Evolutionary conservation across 2,888 invertebrate species (phyloP).

Genomic region (Uropetala carovei): DNA sequence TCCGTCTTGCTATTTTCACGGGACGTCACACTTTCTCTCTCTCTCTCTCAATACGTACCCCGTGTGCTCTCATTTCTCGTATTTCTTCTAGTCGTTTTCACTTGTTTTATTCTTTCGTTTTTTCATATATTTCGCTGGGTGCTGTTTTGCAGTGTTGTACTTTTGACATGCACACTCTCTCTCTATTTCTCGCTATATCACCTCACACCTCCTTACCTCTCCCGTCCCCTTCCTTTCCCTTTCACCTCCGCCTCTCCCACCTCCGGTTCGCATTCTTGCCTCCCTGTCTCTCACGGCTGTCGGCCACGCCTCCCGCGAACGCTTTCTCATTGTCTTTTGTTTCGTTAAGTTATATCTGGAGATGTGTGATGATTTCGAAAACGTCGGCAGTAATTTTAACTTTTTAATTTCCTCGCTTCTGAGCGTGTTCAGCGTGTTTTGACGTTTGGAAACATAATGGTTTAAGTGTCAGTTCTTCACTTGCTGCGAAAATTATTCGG

Average conservation of each 20-base stretch:
- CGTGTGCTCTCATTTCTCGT: background rate
- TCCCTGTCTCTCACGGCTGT: conserved; percentile 1
- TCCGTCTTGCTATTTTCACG: background rate
- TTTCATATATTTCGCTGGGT: background rate
- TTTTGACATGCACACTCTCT: background rate
- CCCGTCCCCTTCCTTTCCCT: too few species aligned
- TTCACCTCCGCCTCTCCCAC: too few species aligned
- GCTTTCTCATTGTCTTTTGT: conserved; percentile 24
- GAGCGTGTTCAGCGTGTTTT: background rate
- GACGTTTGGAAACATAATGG: background rate
- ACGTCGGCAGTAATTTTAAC: background rate
- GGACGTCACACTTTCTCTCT: background rate
- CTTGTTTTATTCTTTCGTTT: background rate
- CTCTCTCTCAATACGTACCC: background rate
- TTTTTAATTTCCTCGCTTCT: conserved; percentile 9
- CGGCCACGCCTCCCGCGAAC: conserved; percentile 31
- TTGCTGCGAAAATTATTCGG: too few species aligned
- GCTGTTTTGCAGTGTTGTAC: background rate
- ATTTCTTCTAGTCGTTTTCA: background rate
- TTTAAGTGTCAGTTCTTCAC: too few species aligned
- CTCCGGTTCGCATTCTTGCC: background rate
- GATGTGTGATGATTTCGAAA: conserved; percentile 20
- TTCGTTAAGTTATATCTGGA: conserved; percentile 21
- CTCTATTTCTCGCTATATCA: background rate
- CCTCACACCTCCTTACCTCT: background rate